Percentiles rank a stretch among this genome's conserved stretches.
Conservation (phyloP, 2,888 invertebrate species). For the Sinopyrophorus schimmeli region DNA sequence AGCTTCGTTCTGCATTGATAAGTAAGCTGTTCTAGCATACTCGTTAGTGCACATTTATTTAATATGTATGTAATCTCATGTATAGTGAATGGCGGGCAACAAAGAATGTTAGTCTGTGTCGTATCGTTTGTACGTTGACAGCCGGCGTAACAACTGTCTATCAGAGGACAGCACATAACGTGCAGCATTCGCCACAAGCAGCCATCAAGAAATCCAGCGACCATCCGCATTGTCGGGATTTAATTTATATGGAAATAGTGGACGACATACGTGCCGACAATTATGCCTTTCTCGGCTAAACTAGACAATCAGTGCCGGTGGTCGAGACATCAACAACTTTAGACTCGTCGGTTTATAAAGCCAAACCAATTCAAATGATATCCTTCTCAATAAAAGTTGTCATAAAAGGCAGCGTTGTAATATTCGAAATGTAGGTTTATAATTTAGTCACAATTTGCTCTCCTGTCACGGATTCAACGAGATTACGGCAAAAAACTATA, state of each 20-base stretch:
- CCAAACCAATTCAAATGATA: slow-evolving; percentile 27
- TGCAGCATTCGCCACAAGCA: slow-evolving; percentile 29
- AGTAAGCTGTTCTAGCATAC: slow-evolving; percentile 4
- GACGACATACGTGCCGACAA: slow-evolving; percentile 39
- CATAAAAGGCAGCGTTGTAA: slow-evolving; percentile 32
- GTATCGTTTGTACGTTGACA: slow-evolving; percentile 29
- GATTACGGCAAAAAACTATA: slow-evolving; percentile 36
- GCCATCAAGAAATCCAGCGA: slow-evolving; percentile 29
- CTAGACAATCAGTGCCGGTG: slow-evolving; percentile 51
- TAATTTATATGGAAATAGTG: slow-evolving; percentile 38
- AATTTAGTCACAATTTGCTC: slow-evolving; percentile 37
- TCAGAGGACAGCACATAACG: slow-evolving; percentile 29
- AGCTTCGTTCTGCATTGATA: slow-evolving; percentile 6
- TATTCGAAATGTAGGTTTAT: slow-evolving; percentile 36
- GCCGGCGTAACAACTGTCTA: slow-evolving; percentile 30
- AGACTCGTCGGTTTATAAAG: slow-evolving; percentile 16
- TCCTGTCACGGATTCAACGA: slow-evolving; percentile 36
- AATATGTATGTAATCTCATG: slow-evolving; percentile 22
- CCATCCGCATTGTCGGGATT: slow-evolving; percentile 34
- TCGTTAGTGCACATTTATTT: slow-evolving; percentile 6
- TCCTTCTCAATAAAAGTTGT: slow-evolving; percentile 35
- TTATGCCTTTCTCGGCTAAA: slow-evolving; percentile 47
- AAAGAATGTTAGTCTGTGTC: slow-evolving; percentile 28
- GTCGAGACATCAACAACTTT: slow-evolving; percentile 39
- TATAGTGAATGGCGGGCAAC: slow-evolving; percentile 25